Conservation (phyloP, 2,113 vertebrate genomes). For the Coreoperca whiteheadi region DNA sequence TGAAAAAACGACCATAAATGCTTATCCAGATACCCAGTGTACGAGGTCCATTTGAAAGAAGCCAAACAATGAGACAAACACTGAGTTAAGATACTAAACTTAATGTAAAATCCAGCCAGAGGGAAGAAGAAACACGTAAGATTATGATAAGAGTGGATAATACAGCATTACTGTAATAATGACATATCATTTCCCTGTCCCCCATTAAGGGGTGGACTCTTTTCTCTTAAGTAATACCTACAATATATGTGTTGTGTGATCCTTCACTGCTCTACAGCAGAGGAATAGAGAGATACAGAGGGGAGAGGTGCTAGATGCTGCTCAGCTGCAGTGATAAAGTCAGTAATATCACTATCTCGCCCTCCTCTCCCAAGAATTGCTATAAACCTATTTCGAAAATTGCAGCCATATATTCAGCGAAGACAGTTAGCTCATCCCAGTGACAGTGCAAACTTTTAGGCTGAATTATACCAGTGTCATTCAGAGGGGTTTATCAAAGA, state of each 20-base stretch:
- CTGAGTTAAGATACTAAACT: slow-evolving; percentile 19
- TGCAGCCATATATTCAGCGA: slow-evolving; percentile 84
- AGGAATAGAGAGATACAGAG: slow-evolving; percentile 75
- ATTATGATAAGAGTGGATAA: slow-evolving; percentile 55
- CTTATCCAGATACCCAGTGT: not conserved
- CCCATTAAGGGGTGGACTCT: slow-evolving; percentile 39
- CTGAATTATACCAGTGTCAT: slow-evolving; percentile 85
- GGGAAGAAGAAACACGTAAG: slow-evolving; percentile 16
- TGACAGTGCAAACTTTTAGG: slow-evolving; percentile 86
- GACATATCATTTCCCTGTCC: slow-evolving; percentile 47
- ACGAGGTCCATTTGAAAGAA: slow-evolving; percentile 2
- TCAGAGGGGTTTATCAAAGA: slow-evolving; percentile 83
- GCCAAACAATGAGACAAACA: slow-evolving; percentile 30
- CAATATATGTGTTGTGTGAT: slow-evolving; percentile 44
- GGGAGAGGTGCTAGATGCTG: slow-evolving; percentile 71
- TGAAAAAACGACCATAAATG: not conserved
- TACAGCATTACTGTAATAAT: slow-evolving; percentile 54
- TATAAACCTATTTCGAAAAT: slow-evolving; percentile 88
- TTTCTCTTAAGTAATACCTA: slow-evolving; percentile 56
- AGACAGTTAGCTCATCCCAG: slow-evolving; percentile 84
- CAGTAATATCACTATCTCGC: slow-evolving; percentile 86
- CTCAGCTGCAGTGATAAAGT: slow-evolving; percentile 86
- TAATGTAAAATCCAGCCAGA: slow-evolving; percentile 25
- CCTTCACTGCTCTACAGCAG: slow-evolving; percentile 48
- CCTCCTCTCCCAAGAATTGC: slow-evolving; percentile 86